Percentiles rank a stretch among this genome's conserved stretches.
These are phyloP conservation scores for Heptranchias perlo DNA, from an alignment of 2,113 vertebrate genomes.

Conservation along the genomic window DNA sequence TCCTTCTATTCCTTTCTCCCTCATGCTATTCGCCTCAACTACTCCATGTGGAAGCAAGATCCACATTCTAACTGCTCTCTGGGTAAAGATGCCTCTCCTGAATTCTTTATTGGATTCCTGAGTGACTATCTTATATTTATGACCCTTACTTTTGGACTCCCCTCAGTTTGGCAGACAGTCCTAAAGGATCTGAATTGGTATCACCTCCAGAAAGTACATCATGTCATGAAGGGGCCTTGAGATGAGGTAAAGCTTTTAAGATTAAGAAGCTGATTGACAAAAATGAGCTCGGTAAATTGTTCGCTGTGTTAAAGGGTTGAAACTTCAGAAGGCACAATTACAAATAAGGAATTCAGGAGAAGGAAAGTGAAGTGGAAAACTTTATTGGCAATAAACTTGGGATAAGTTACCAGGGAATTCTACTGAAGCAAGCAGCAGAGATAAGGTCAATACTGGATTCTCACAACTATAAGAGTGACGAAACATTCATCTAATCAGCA, in stretches of 20 bases:
- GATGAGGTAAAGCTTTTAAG: background rate
- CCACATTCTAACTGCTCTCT: background rate
- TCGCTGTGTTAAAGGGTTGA: background rate
- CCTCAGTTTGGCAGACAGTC: background rate
- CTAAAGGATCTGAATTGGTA: background rate
- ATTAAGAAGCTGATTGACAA: background rate
- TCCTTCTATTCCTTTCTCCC: background rate
- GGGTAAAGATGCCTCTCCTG: background rate
- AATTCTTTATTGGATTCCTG: background rate
- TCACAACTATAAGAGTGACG: background rate
- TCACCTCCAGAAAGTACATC: background rate
- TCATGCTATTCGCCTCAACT: background rate
- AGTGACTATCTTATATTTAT: background rate
- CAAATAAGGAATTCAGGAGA: background rate
- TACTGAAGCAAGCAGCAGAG: too few species aligned
- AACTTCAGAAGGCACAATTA: background rate
- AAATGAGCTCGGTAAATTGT: background rate
- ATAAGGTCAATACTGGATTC: background rate
- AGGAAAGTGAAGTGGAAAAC: background rate
- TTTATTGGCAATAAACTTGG: background rate
- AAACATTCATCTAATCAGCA: background rate
- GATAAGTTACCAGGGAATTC: background rate
- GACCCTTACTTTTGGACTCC: background rate
- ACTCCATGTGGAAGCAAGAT: background rate
- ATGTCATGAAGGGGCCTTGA: background rate